These are phyloP conservation scores for Phortica okadai DNA, from an alignment of 2,888 invertebrate genomes.

Conservation along the genomic window DNA sequence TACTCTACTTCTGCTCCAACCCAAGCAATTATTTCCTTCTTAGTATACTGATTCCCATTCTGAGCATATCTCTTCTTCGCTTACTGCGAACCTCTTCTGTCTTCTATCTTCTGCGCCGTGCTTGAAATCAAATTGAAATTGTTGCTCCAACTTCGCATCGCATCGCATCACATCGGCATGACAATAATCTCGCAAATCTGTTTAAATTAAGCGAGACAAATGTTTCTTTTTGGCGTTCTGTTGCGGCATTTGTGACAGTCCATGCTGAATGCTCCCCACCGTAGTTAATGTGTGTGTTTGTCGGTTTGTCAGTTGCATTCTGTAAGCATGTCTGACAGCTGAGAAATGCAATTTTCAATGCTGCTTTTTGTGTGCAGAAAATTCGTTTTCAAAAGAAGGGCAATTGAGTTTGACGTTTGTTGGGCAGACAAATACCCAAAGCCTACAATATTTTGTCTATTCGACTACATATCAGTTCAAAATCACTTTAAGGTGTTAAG, in stretches of 20 bases:
- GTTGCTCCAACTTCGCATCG: slow-evolving; percentile 58
- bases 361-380: slow-evolving; percentile 11
- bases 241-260: slow-evolving; percentile 42
- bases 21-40: slow-evolving; percentile 6
- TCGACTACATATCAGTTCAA: too few species aligned
- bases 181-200: slow-evolving; percentile 73
- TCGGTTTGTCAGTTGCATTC: background rate
- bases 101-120: slow-evolving; percentile 26
- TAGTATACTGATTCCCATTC: background rate
- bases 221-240: slow-evolving; percentile 59
- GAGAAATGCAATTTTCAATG: slow-evolving; percentile 27
- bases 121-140: slow-evolving; percentile 61
- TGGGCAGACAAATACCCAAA: background rate
- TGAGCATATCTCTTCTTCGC: slow-evolving; percentile 11
- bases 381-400: background rate
- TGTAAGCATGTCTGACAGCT: slow-evolving; percentile 14
- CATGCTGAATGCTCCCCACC: background rate
- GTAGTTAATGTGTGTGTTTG: background rate
- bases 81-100: slow-evolving; percentile 14
- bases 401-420: background rate
- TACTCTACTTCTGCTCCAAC: background rate
- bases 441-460: too few species aligned
- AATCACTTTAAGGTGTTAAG: too few species aligned
- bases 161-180: slow-evolving; percentile 55
- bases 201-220: slow-evolving; percentile 73